These are phyloP conservation scores for Hirtodrosophila cameraria DNA, from an alignment of 2,888 invertebrate species.

Conservation along the genomic window DNA sequence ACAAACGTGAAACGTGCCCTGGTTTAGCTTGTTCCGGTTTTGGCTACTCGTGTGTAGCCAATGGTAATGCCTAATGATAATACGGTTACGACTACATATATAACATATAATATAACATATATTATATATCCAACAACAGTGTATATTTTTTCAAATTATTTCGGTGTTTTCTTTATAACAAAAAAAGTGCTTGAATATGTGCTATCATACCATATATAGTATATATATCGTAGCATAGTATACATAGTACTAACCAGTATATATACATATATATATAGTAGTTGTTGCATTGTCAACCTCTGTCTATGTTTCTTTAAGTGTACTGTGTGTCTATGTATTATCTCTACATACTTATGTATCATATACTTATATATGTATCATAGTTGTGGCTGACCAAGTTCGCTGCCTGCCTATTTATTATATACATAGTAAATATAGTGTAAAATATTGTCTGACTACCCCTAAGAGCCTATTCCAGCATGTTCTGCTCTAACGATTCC, in stretches of 20 bases:
- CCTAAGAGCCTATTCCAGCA: background rate
- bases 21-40: constrained; percentile 63
- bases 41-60: constrained; percentile 57
- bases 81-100: constrained; percentile 14
- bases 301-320: constrained; percentile 23
- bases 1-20: constrained; percentile 62
- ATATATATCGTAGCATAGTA: too few species aligned
- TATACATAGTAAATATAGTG: too few species aligned
- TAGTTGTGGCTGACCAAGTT: constrained; percentile 1
- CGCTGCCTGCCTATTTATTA: constrained; percentile 4
- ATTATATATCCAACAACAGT: constrained; percentile 16
- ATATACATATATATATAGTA: constrained; percentile 11
- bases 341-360: constrained; percentile 3
- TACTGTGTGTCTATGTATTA: constrained; percentile 38
- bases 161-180: constrained; percentile 13
- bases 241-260: too few species aligned
- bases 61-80: constrained; percentile 55
- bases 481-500: background rate
- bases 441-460: constrained; percentile 14
- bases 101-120: too few species aligned
- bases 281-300: constrained; percentile 16
- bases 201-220: constrained; percentile 4
- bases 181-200: constrained; percentile 26
- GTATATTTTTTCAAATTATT: constrained; percentile 24
- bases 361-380: constrained; percentile 11